Base-by-base conservation (phyloP, 2,888 invertebrate genomes). In the Lasioglossum vierecki region DNA sequence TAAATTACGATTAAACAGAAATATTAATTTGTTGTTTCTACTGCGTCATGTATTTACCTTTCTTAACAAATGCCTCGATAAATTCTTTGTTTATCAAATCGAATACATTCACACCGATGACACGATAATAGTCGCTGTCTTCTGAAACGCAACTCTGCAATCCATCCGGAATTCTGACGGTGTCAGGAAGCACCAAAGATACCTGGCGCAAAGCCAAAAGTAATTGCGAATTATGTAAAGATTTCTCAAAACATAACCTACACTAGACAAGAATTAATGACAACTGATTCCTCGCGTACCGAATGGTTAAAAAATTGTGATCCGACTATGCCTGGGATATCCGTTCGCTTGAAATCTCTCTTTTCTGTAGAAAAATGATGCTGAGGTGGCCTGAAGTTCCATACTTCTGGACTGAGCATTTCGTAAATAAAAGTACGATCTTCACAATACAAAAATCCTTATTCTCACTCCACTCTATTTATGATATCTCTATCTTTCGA, bases 351-450 rank as follows among this genome's bases (percentile, higher is more conserved):
- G 86, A 92, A 92, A 88, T 91, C 88, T 63, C 92, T 93, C 84
- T 92, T 92, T 88, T 94, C 92, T 86, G 93, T 88, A 83, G 93
- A 93, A 85, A 95, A 94, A 82, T 91, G 91, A 85, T 95, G 94
- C 90, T 94, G 91, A 53, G 95, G 95, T 89, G 95, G 95, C 88
- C 95, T 92, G 91, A 96, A 96, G 88, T 95, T 94, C 95, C 95
- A 96, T 86, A 96, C 95, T 95, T 96, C 96, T 85, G 96, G 96
- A 93, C 95, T 95, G 92, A 96, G 95, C 96, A 96, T 96, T 57
- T 75, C 81, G 68, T 68, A 53, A 53, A 68, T 39, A 46, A 70
- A 66, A 66, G 9, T 26, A 2, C n/a, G 39, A 30, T 66, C 39
- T 44, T 30, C 22, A 26, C 13, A 18, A 41, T 71, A 57, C 3